Base-by-base conservation (phyloP, 1,140 invertebrate genomes). In the Penaeus indicus region DNA sequence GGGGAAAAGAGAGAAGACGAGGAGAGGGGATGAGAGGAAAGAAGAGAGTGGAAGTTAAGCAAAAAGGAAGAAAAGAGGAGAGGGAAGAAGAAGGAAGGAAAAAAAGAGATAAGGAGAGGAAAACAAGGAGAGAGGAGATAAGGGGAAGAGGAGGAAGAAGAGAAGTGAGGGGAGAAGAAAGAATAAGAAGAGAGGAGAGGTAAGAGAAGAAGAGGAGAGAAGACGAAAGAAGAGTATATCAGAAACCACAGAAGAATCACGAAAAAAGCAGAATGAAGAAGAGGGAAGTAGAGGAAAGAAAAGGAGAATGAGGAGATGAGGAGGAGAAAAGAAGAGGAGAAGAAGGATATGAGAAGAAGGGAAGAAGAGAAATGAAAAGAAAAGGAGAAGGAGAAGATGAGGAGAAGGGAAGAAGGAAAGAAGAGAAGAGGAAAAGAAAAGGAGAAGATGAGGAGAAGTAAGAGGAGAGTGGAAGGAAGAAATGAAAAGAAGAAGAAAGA, bases 241-340 rank as follows among this genome's bases (percentile, higher is more conserved):
- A n/a, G 32, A 32, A 32, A 32, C 13, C 18, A 25, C 42, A 19
- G 32, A 32, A 32, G 32, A 32, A 32, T 32, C 32, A 32, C 32
- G 32, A 32, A 32, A 32, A 32, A 32, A 32, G 32, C 32, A 32
- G 32, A 32, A 32, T 1, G 32, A 32, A 32, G 32, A 32, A 32
- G 32, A 32, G 32, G 32, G 32, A 42, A 10, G 32, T 32, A 32
- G 1, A 32, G 32, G 1, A 32, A 32, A 32, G 21, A 32, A 32
- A 7, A 84, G 18, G 64, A 42, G 42, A n/a, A 63, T n/a, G 80
- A 62, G 60, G 60, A 82, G n/a, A 38, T 19, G 60, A 18, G 62
- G n/a, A 62, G 25, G 42, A n/a, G 62, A 27, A 7, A 63, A 32
- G 80, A 82, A 25, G 80, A 27, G 61, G 80, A 82, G 80, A 38